These are phyloP conservation scores for Fregetta grallaria DNA, from an alignment of 2,113 vertebrate species.

Conservation along the genomic window DNA sequence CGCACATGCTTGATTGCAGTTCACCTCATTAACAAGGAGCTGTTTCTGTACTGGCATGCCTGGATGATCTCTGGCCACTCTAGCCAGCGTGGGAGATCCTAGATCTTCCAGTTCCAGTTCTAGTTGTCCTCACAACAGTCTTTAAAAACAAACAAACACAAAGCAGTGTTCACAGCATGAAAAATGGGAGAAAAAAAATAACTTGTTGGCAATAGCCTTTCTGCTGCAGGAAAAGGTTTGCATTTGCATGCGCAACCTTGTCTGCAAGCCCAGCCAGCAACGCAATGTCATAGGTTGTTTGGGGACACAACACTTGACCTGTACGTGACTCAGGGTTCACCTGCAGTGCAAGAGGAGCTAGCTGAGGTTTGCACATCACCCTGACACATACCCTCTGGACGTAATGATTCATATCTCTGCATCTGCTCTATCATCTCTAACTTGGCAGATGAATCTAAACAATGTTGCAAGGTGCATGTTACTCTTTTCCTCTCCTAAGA, in stretches of 20 bases:
- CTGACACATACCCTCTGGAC: neutral
- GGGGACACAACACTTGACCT: neutral
- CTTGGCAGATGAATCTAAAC: neutral
- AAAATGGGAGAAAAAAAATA: neutral
- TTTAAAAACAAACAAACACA: neutral
- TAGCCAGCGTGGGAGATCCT: neutral
- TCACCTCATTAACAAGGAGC: neutral
- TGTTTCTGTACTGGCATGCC: neutral
- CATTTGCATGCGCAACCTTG: neutral
- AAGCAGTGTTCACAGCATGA: neutral
- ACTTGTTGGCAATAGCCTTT: neutral
- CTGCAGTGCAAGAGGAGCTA: neutral
- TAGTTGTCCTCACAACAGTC: neutral
- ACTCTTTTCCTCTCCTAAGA: neutral
- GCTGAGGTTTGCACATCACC: neutral
- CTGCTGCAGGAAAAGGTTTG: neutral
- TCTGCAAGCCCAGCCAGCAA: neutral
- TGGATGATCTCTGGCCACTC: neutral
- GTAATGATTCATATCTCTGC: neutral
- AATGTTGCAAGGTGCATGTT: neutral
- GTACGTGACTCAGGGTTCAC: neutral
- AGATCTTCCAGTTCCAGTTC: neutral
- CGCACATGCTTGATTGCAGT: fast-evolving
- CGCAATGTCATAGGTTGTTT: neutral
- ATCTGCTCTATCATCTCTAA: neutral